These are phyloP conservation scores for Corvus cornix DNA, from an alignment of 2,113 vertebrate genomes.

Conservation along the genomic window DNA sequence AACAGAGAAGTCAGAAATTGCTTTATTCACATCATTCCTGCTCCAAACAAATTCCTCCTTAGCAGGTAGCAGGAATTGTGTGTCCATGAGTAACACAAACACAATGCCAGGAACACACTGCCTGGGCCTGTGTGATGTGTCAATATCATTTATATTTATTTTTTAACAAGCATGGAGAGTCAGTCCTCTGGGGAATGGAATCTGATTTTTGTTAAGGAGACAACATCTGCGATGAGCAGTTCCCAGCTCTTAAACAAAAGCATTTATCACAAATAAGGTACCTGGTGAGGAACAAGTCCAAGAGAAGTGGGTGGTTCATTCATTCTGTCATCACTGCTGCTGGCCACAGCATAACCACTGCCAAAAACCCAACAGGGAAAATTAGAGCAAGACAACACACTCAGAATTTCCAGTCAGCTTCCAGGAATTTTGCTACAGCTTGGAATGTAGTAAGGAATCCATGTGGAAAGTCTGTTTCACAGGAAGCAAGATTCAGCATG, in stretches of 20 bases:
- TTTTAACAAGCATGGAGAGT: neutral
- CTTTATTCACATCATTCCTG: neutral
- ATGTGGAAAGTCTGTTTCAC: neutral
- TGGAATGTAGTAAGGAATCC: neutral
- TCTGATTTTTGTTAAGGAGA: neutral
- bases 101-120: neutral
- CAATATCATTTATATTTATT: neutral
- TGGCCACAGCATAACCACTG: conserved; percentile 95
- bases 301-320: conserved; percentile 96
- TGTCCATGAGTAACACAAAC: neutral
- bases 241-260: neutral
- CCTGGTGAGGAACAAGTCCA: conserved; percentile 97
- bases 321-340: conserved; percentile 97
- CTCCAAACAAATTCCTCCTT: neutral
- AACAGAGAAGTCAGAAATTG: neutral
- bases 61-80: neutral
- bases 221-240: neutral
- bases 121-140: neutral
- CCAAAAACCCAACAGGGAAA: conserved; percentile 15
- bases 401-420: neutral
- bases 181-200: neutral
- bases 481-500: neutral
- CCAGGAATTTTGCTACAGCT: neutral
- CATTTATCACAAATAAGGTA: conserved; percentile 64
- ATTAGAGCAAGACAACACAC: conserved; percentile 31